These are phyloP conservation scores for Sialia sialis DNA, from an alignment of 2,113 vertebrate species.

Conservation along the genomic window DNA sequence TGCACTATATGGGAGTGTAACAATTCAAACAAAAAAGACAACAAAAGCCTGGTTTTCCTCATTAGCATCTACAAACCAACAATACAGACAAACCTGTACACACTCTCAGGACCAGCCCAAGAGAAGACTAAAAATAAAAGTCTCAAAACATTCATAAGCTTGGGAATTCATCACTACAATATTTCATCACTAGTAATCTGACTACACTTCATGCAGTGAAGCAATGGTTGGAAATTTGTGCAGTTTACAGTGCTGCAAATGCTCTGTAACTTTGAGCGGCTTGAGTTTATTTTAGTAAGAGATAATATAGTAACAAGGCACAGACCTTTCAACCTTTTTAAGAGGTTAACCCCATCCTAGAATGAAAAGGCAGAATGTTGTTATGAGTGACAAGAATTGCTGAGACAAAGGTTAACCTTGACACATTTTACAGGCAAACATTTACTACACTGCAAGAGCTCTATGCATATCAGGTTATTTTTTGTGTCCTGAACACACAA, in stretches of 20 bases:
- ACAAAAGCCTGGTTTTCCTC: constrained; percentile 53
- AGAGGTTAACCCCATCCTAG: constrained; percentile 10
- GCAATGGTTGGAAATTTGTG: constrained; percentile 25
- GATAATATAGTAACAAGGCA: constrained; percentile 62
- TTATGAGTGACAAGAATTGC: constrained; percentile 15
- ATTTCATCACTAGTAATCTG: constrained; percentile 30
- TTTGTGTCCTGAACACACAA: constrained; percentile 14
- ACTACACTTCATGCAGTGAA: constrained; percentile 56
- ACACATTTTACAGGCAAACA: constrained; percentile 25
- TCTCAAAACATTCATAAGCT: constrained; percentile 59
- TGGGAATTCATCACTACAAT: constrained; percentile 50
- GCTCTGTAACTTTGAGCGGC: constrained; percentile 46
- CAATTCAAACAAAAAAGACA: constrained; percentile 42
- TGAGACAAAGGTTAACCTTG: constrained; percentile 27
- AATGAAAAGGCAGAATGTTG: constrained; percentile 34
- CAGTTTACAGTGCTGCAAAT: constrained; percentile 43
- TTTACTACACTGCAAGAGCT: constrained; percentile 6
- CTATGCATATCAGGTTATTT: neutral
- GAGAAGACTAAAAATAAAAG: constrained; percentile 71
- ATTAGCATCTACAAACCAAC: constrained; percentile 75
- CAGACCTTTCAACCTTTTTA: constrained; percentile 44
- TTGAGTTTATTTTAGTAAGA: constrained; percentile 1
- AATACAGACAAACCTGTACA: constrained; percentile 74
- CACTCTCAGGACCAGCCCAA: constrained; percentile 90
- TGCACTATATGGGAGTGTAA: constrained; percentile 32